A percentile compares a stretch with the other conserved stretches of the same genome.
phyloP scores from a whole-genome alignment of 2,797 vertebrate genomes.

The Eulemur mongoz region DNA sequence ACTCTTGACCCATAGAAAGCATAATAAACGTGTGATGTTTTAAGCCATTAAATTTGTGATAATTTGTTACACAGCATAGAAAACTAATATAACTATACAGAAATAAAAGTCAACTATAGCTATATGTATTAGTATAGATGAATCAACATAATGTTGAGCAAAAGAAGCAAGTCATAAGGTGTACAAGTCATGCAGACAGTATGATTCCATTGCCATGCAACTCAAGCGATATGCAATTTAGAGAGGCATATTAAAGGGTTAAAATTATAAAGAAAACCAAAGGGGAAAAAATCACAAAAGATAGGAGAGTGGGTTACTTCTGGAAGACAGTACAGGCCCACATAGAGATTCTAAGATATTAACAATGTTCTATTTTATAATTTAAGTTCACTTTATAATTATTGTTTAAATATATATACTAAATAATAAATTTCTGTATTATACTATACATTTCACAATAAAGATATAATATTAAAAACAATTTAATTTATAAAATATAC shows the following conservation, averaged over 20 bases:
- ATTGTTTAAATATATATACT: not conserved
- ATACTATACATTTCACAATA: not conserved
- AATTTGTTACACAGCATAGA: not conserved
- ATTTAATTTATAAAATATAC: slow-evolving; percentile 38
- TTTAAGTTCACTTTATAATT: not conserved
- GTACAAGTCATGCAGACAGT: not conserved
- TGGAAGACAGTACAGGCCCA: not conserved
- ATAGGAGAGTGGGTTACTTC: not conserved
- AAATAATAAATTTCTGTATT: not conserved
- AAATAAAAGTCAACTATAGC: slow-evolving; percentile 18
- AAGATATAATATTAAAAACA: slow-evolving; percentile 21
- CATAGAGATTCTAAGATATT: not conserved
- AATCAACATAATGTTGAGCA: not conserved
- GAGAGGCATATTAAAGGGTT: not conserved
- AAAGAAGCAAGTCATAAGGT: not conserved
- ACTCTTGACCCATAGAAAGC: not conserved
- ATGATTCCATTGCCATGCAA: not conserved
- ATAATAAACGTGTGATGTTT: not conserved
- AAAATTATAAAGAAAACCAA: slow-evolving; percentile 27
- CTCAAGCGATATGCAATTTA: not conserved
- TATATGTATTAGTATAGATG: not conserved
- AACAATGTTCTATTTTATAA: not conserved
- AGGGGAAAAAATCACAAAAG: not conserved
- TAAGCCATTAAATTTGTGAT: not conserved
- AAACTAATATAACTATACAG: not conserved